These are phyloP conservation scores for Rhincodon typus DNA, from an alignment of 2,797 vertebrate species.

Conservation along the genomic window DNA sequence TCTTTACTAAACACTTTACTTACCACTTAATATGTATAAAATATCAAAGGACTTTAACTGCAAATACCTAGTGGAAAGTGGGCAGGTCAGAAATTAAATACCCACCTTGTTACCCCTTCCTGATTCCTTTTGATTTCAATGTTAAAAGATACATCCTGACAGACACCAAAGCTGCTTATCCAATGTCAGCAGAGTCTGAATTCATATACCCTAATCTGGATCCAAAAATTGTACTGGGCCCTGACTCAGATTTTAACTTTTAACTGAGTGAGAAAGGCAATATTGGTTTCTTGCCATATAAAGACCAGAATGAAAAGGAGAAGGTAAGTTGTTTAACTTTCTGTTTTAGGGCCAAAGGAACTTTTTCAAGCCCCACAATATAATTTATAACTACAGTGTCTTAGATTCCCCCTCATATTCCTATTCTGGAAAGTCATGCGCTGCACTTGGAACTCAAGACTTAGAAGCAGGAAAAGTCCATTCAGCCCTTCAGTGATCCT, in stretches of 20 bases:
- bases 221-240: not conserved
- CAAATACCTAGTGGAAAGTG: not conserved
- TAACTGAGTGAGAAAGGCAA: not conserved
- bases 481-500: too few relatives aligned
- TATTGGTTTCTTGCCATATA: not conserved
- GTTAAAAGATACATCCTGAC: not conserved
- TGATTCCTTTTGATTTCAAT: not conserved
- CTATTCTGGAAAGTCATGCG: not conserved
- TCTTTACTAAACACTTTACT: not conserved
- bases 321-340: not conserved
- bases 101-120: not conserved
- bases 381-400: not conserved
- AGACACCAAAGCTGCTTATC: not conserved
- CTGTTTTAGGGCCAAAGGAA: not conserved
- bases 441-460: too few relatives aligned
- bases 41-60: not conserved
- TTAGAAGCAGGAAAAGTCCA: too few relatives aligned
- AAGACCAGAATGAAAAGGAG: not conserved
- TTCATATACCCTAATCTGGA: not conserved
- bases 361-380: not conserved
- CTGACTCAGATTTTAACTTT: not conserved
- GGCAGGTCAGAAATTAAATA: not conserved
- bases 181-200: not conserved
- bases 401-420: not conserved
- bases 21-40: not conserved